A percentile compares a stretch with the other conserved stretches of the same genome.
Evolutionary conservation across 2,888 invertebrate species (phyloP).

Genomic region (Adineta ricciae): DNA sequence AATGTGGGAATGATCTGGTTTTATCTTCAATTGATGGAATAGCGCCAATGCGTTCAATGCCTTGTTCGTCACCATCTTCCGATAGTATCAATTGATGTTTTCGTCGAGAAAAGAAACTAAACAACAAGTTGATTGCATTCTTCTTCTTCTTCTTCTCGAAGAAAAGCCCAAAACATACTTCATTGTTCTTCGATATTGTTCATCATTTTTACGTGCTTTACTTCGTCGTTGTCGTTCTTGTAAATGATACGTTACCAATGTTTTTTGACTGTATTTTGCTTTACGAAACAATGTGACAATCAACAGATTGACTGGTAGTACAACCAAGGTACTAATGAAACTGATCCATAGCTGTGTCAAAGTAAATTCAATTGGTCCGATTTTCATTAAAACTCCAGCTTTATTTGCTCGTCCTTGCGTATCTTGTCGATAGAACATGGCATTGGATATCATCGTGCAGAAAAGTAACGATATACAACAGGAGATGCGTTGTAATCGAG

Average conservation of each 20-base stretch:
- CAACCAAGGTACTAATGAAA: constrained; percentile 45
- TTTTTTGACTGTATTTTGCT: constrained; percentile 35
- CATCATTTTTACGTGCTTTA: neutral
- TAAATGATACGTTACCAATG: neutral
- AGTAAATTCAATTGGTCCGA: constrained; percentile 51
- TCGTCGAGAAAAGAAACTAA: neutral
- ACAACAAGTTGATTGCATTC: neutral
- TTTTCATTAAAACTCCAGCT: constrained; percentile 47
- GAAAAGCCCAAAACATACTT: neutral
- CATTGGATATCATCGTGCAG: constrained; percentile 50
- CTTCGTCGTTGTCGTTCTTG: neutral
- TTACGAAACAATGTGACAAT: constrained; percentile 46
- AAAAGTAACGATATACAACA: constrained; percentile 48
- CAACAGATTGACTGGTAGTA: constrained; percentile 46
- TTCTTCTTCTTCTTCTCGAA: too few relatives aligned
- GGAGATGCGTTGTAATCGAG: constrained; percentile 48
- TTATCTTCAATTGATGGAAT: constrained; percentile 38
- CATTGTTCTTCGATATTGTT: neutral
- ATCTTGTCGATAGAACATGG: constrained; percentile 47
- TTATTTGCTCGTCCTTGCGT: neutral
- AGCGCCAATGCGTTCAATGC: neutral
- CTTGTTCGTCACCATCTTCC: neutral
- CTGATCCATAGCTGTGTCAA: constrained; percentile 49
- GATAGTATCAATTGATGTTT: neutral
- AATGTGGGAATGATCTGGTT: constrained; percentile 43